These are phyloP conservation scores for Tiliacea citrago DNA, from an alignment of 2,888 invertebrate genomes.

Conservation along the genomic window DNA sequence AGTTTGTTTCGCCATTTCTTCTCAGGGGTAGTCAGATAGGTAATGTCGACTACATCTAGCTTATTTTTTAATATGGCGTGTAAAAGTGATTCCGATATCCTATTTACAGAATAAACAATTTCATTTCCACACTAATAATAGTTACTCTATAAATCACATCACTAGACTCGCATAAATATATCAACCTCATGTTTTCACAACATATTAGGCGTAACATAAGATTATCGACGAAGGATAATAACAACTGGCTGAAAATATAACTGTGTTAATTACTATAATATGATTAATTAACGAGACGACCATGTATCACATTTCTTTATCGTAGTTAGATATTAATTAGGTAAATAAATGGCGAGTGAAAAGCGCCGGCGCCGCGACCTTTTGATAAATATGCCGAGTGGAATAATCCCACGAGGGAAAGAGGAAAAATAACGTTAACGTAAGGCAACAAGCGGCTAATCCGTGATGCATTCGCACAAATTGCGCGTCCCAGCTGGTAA, in stretches of 20 bases:
- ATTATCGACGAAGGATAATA: slow-evolving; percentile 39
- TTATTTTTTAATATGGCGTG: too few relatives aligned
- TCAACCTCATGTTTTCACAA: slow-evolving; percentile 19
- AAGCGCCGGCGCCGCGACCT: slow-evolving; percentile 43
- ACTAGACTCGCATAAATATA: background rate
- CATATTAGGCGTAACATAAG: slow-evolving; percentile 24
- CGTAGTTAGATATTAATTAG: slow-evolving; percentile 51
- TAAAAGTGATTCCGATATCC: too few relatives aligned
- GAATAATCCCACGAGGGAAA: slow-evolving; percentile 49
- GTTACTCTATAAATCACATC: background rate
- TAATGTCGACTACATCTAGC: too few relatives aligned
- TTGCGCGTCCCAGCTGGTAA: slow-evolving; percentile 70
- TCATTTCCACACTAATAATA: background rate
- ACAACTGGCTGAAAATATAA: slow-evolving; percentile 41
- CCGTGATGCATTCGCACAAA: slow-evolving; percentile 75
- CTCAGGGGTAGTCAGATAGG: too few relatives aligned
- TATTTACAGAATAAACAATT: too few relatives aligned
- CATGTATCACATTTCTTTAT: slow-evolving; percentile 54
- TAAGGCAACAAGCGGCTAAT: slow-evolving; percentile 67
- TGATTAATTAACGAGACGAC: slow-evolving; percentile 50
- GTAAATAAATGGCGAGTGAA: slow-evolving; percentile 52
- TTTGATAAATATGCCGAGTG: slow-evolving; percentile 47
- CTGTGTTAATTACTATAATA: slow-evolving; percentile 39
- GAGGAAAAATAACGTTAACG: slow-evolving; percentile 48
- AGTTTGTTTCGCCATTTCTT: too few relatives aligned